phyloP scores from a whole-genome alignment of 2,888 invertebrate genomes.

The Alcis repandata region DNA sequence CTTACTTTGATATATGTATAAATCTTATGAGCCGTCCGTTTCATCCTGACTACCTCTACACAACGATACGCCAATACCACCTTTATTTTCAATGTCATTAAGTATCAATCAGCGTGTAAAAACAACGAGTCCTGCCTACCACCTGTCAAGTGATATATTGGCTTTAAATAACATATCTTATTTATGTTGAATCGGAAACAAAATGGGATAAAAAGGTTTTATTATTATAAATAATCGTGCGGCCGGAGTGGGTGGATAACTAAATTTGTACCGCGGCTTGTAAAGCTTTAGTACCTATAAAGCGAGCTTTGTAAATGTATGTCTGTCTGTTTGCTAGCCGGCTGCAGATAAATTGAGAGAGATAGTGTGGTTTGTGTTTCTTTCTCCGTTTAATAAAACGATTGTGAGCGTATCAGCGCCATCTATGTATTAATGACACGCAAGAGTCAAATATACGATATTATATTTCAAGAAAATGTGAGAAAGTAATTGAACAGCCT shows the following conservation, averaged over 20 bases:
- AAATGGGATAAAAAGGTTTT: slow-evolving; percentile 81
- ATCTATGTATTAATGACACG: slow-evolving; percentile 41
- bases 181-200: slow-evolving; percentile 87
- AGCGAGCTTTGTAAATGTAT: slow-evolving; percentile 53
- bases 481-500: neutral
- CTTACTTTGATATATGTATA: slow-evolving; percentile 84
- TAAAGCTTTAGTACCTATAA: slow-evolving; percentile 47
- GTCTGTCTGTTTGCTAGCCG: slow-evolving; percentile 58
- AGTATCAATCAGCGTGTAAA: slow-evolving; percentile 59
- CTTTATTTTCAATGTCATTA: slow-evolving; percentile 53
- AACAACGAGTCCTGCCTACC: slow-evolving; percentile 70
- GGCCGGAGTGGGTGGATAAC: slow-evolving; percentile 80
- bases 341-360: slow-evolving; percentile 75
- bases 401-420: slow-evolving; percentile 51
- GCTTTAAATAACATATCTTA: slow-evolving; percentile 87
- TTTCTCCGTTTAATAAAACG: slow-evolving; percentile 69
- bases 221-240: slow-evolving; percentile 81
- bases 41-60: slow-evolving; percentile 63
- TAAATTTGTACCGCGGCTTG: slow-evolving; percentile 82
- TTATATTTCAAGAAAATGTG: slow-evolving; percentile 1
- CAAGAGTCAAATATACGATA: slow-evolving; percentile 24
- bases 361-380: slow-evolving; percentile 64
- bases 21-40: slow-evolving; percentile 80
- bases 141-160: slow-evolving; percentile 87
- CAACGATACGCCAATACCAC: slow-evolving; percentile 51